Evolutionary conservation across 2,888 invertebrate species (phyloP), one percentile per base, ranked within the genome.

Genomic region (Apantesis nais): DNA sequence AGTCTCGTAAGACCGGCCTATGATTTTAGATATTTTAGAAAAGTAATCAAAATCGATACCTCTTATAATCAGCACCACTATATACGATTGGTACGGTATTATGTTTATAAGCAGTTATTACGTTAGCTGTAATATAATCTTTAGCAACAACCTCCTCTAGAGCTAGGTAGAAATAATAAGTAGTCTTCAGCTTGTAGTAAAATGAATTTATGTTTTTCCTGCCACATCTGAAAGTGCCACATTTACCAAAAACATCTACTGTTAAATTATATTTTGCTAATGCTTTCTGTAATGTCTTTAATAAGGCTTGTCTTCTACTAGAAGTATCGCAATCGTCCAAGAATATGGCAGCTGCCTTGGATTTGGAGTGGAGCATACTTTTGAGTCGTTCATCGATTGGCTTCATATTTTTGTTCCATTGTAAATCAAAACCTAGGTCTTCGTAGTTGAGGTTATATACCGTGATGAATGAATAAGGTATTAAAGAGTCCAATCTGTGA

Each of bases 61-160:
- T 89, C 9, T 86, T 83, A 88, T 97, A 97, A 83, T 96, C 92
- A 68, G 95, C 96, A 37, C 96, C 96, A 11, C 97, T 97, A 92
- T 96, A 96, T 7, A 97, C 97, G 62, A 97, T 95, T 0, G 97
- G 97, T 7, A 97, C 92, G 16, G 96, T 94, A 84, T 96, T 94
- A 87, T 96, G 95, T 70, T 96, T 93, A 77, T 94, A 91, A 0
- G 92, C 92, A 78, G 93, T 90, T 85, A 96, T 95, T 76, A 97
- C 95, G 80, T 96, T 75, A 25, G 83, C 78, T 0, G 91, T 92
- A 0, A 93, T 75, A 75, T 82, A 93, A 78, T 92, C 92, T 95
- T 85, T 85, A 78, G 97, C 96, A 73, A 97, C 91, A 19, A 97
- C 97, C 87, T 97, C 97, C 88, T 97, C 97, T 83, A 97, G 96